A percentile compares a stretch with the other conserved stretches of the same genome.
Conservation (phyloP, 2,888 invertebrate species). For the Hirtodrosophila duncani region DNA sequence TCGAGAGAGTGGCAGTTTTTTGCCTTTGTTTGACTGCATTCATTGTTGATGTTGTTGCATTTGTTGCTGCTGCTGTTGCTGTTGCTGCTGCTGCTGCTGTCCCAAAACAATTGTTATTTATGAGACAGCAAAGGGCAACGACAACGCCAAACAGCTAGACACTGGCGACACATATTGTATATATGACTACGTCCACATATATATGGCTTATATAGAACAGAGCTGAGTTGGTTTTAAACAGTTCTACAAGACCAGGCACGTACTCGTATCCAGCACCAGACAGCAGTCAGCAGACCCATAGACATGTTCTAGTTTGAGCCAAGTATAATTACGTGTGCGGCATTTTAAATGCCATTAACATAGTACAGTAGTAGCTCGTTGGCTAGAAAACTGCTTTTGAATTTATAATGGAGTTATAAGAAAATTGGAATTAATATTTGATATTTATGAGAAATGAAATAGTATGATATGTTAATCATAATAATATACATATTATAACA, state of each 20-base stretch:
- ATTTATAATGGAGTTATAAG: constrained; percentile 30
- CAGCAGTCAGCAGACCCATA: constrained; percentile 2
- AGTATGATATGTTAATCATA: too few species aligned
- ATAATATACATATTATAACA: too few species aligned
- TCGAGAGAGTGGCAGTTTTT: constrained; percentile 31
- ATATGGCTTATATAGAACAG: constrained; percentile 49
- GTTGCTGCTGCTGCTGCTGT: constrained; percentile 10
- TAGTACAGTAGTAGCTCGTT: constrained; percentile 39
- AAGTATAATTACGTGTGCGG: constrained; percentile 57
- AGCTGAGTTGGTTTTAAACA: constrained; percentile 2
- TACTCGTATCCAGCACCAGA: constrained; percentile 21
- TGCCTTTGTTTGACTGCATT: constrained; percentile 27
- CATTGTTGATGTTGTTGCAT: not conserved
- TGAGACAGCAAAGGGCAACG: constrained; percentile 32
- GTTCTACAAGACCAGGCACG: constrained; percentile 34
- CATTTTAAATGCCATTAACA: constrained; percentile 33
- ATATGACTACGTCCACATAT: constrained; percentile 28
- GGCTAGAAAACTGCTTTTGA: constrained; percentile 21
- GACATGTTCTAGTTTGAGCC: constrained; percentile 66
- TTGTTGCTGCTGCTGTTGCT: not conserved
- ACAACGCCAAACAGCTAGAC: too few species aligned
- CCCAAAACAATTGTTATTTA: constrained; percentile 51
- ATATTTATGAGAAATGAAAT: too few species aligned
- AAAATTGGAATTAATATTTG: too few species aligned
- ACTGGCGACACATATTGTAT: constrained; percentile 28